These are phyloP conservation scores for Drosophila pseudotalamancana DNA, from an alignment of 2,888 invertebrate genomes.

Conservation along the genomic window DNA sequence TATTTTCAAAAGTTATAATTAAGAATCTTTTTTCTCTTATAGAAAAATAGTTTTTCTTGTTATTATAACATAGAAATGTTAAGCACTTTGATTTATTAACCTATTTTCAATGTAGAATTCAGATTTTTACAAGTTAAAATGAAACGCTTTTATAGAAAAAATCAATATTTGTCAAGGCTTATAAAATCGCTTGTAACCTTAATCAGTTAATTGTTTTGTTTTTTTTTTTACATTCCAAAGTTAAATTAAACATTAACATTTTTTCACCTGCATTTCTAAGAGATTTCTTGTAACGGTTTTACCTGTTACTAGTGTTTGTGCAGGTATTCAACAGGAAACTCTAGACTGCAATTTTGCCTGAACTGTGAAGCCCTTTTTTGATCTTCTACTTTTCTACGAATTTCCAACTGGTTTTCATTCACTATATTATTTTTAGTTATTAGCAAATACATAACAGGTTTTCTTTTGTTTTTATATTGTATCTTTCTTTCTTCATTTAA, in stretches of 20 bases:
- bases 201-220: too few relatives aligned
- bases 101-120: too few relatives aligned
- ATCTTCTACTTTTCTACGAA: slow-evolving; percentile 18
- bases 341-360: neutral
- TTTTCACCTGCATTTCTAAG: neutral
- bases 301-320: too few relatives aligned
- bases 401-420: slow-evolving; percentile 46
- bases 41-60: neutral
- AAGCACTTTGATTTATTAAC: too few relatives aligned
- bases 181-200: too few relatives aligned
- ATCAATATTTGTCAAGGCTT: too few relatives aligned
- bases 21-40: neutral
- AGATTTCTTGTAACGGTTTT: too few relatives aligned
- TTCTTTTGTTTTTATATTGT: neutral
- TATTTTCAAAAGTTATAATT: neutral
- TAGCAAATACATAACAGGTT: slow-evolving; percentile 41
- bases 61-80: too few relatives aligned
- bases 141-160: too few relatives aligned
- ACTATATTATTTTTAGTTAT: slow-evolving; percentile 16
- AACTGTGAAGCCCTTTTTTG: neutral
- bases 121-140: too few relatives aligned
- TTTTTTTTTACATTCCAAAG: too few relatives aligned
- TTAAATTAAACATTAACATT: too few relatives aligned
- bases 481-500: slow-evolving; percentile 8
- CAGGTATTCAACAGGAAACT: neutral